Evolutionary conservation across 2,888 invertebrate species (phyloP).

Genomic region (Phyllotreta striolata): DNA sequence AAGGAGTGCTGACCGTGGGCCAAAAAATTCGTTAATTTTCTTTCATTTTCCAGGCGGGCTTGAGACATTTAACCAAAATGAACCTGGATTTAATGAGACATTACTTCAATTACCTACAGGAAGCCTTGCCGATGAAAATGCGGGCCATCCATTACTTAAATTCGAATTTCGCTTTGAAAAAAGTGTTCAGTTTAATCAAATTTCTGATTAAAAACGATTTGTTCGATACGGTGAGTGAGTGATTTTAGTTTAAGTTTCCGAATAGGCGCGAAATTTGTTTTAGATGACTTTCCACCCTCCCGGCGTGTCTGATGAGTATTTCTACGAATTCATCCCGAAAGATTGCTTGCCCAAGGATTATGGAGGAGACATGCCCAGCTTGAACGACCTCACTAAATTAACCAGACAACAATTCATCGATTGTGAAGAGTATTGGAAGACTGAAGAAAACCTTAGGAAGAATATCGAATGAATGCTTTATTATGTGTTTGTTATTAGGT

Average conservation of each 20-base stretch:
- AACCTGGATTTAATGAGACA: slow-evolving; percentile 46
- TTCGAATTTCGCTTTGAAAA: slow-evolving; percentile 57
- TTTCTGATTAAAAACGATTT: slow-evolving; percentile 51
- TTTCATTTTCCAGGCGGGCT: slow-evolving; percentile 45
- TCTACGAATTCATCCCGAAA: slow-evolving; percentile 62
- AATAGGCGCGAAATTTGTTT: slow-evolving; percentile 15
- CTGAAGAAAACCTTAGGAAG: slow-evolving; percentile 52
- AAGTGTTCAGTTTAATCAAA: slow-evolving; percentile 57
- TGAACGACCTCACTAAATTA: slow-evolving; percentile 66
- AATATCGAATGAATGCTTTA: neutral
- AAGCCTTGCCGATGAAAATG: slow-evolving; percentile 57
- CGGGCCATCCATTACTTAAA: slow-evolving; percentile 60
- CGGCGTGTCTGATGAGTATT: slow-evolving; percentile 60
- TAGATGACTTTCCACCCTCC: slow-evolving; percentile 70
- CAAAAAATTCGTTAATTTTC: neutral
- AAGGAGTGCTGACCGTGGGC: no score
- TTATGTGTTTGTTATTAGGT: no score
- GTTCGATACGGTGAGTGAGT: slow-evolving; percentile 45
- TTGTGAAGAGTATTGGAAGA: slow-evolving; percentile 52
- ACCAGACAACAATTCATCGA: slow-evolving; percentile 52
- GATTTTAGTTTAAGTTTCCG: no score
- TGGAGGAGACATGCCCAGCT: slow-evolving; percentile 66
- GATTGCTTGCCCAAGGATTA: slow-evolving; percentile 65
- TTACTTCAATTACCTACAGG: slow-evolving; percentile 53
- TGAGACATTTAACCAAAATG: slow-evolving; percentile 51